Evolutionary conservation across 2,888 invertebrate genomes (phyloP), one percentile per base, ranked within the genome.

Genomic region (Pachydiplax longipennis): DNA sequence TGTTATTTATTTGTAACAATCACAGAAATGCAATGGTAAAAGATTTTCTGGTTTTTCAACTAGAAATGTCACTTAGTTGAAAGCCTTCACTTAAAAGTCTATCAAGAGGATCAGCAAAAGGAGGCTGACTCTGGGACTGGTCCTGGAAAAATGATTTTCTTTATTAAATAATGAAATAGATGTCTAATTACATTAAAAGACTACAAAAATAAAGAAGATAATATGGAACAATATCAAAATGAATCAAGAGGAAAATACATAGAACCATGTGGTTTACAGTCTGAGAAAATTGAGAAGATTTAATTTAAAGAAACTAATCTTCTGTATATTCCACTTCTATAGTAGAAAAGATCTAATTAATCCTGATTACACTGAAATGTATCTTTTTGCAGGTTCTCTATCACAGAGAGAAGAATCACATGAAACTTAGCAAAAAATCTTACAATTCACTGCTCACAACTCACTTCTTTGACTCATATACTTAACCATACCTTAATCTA

Each of bases 91-190:
- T 87, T 22, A 87, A n/a, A 1, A 87, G 37, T n/a, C 35, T 37
- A 65, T 87, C 87, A 15, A 87, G 40, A 37, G 87, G 87, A 87
- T 87, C 87, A 61, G 87, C 58, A 61, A 58, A 58, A 10, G 87
- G 10, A 22, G 87, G 87, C 12, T 87, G 87, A 18, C 37, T 40
- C 61, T 87, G 61, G 22, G 37, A 37, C 58, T 87, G 87, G 37
- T 87, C 37, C 87, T 87, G 65, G 37, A 61, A 37, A n/a, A 83
- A 53, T 44, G 18, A 53, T 18, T 53, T 53, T 53, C 18, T 18
- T 18, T 2, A 18, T 53, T 53, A 53, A 53, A 18, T 2, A 53
- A 53, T 18, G 3, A 53, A 2, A 53, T 5, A 53, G 53, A 10
- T 44, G 6, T 53, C 18, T 53, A 3, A 53, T 0, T 3, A 15